phyloP scores from a whole-genome alignment of 2,113 vertebrate genomes.

The Nipponia nippon region DNA sequence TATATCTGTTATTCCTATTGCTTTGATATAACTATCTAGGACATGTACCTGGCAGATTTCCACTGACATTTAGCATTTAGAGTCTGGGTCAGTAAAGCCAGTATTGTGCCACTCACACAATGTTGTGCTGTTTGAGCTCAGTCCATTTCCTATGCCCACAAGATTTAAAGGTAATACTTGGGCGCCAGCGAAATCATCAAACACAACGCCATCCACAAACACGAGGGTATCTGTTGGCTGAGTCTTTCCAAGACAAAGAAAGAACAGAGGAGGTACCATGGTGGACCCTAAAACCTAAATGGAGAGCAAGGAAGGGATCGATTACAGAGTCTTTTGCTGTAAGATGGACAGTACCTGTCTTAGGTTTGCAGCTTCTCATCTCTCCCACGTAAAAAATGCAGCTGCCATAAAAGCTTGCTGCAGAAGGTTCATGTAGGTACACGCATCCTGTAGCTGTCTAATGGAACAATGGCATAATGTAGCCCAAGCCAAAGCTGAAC shows the following conservation, averaged over 20 bases:
- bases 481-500: neutral
- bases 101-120: neutral
- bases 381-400: neutral
- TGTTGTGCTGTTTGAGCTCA: neutral
- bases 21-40: neutral
- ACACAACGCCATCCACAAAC: neutral
- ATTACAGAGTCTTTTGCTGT: neutral
- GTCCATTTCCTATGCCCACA: neutral
- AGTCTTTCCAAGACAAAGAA: neutral
- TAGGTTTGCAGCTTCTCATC: neutral
- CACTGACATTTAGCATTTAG: neutral
- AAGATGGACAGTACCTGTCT: neutral
- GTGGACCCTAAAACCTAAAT: neutral
- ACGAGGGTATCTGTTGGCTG: fast-evolving
- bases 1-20: neutral
- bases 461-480: neutral
- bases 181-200: neutral
- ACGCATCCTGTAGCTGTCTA: neutral
- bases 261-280: neutral
- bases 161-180: neutral
- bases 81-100: neutral
- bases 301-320: neutral
- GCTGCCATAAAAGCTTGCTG: neutral
- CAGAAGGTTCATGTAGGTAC: neutral
- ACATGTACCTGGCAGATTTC: neutral